A percentile compares a stretch with the other conserved stretches of the same genome.
These are phyloP conservation scores for Manacus vitellinus DNA, from an alignment of 2,113 vertebrate genomes.

Conservation along the genomic window DNA sequence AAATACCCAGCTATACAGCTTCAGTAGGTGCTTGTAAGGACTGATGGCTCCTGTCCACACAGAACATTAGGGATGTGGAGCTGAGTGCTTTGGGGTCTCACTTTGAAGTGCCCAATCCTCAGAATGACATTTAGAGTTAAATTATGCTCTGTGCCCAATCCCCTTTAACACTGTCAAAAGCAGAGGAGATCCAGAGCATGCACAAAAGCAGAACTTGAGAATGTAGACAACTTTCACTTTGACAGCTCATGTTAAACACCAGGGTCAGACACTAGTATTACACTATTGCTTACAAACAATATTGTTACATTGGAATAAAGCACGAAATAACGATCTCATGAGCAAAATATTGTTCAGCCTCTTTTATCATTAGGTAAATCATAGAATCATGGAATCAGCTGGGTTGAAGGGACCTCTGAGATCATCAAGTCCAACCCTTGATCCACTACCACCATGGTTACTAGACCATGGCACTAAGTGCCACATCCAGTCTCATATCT, in stretches of 20 bases:
- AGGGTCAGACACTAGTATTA: background rate
- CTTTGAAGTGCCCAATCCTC: background rate
- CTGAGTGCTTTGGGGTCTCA: background rate
- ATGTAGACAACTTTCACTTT: background rate
- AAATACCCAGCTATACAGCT: background rate
- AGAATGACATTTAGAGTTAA: background rate
- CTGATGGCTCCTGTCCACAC: background rate
- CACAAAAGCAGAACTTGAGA: background rate
- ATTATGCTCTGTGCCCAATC: background rate
- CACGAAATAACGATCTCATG: background rate
- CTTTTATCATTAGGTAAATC: background rate
- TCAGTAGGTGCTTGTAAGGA: background rate
- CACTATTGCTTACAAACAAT: background rate
- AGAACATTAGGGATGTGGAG: background rate
- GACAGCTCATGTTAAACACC: background rate
- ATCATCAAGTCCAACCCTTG: no score
- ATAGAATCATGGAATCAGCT: no score
- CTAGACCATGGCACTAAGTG: no score
- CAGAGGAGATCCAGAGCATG: background rate
- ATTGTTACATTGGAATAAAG: background rate
- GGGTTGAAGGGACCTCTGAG: no score
- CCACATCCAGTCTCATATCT: background rate
- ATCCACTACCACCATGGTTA: no score
- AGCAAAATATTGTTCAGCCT: background rate
- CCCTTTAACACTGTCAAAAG: background rate